Conservation (phyloP, 2,888 invertebrate genomes). For the Tenodera sinensis region DNA sequence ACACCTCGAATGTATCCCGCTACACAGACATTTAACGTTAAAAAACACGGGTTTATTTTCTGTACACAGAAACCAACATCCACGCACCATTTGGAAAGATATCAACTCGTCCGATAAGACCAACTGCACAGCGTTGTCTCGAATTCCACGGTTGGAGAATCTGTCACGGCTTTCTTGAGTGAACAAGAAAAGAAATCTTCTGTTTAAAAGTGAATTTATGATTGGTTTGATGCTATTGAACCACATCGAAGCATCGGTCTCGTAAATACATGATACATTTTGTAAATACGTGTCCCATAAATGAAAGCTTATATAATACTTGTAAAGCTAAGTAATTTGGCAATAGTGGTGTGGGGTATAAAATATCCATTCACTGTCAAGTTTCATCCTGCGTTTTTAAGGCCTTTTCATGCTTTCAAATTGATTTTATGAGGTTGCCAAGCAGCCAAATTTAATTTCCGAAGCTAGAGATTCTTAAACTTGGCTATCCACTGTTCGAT, state of each 20-base stretch:
- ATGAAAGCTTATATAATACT: background rate
- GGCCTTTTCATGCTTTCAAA: background rate
- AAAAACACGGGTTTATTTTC: background rate
- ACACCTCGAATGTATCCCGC: background rate
- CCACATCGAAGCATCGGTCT: background rate
- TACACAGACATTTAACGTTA: background rate
- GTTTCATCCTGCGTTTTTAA: background rate
- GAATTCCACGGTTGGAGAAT: background rate
- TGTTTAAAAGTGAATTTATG: background rate
- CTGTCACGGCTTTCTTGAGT: background rate
- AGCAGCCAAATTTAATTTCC: background rate
- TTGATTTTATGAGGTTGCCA: background rate
- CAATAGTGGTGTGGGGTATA: background rate
- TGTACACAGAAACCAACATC: background rate
- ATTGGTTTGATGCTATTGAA: background rate
- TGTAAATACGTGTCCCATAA: background rate
- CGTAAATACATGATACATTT: background rate
- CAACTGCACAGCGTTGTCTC: background rate
- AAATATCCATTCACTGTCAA: background rate
- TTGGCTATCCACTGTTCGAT: background rate
- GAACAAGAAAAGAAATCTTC: background rate
- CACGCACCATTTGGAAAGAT: background rate
- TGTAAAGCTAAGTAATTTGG: background rate
- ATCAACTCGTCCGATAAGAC: background rate
- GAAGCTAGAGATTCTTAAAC: background rate